Percentiles rank a stretch among this genome's conserved stretches.
Conservation (phyloP, 2,113 vertebrate genomes). For the Callipepla californica region DNA sequence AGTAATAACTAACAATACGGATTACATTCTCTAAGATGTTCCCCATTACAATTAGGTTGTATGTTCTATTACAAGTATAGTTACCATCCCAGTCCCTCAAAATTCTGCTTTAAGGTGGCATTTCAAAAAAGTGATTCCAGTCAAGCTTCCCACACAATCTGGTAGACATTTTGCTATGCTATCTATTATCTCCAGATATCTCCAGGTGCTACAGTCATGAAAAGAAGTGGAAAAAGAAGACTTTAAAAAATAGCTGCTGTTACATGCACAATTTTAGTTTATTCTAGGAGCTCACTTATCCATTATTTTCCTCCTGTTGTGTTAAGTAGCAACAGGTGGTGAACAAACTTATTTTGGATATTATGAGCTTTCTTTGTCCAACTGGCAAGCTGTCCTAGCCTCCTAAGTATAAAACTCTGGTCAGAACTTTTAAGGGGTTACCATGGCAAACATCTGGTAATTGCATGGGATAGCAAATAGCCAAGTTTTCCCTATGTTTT, state of each 20-base stretch:
- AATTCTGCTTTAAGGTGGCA: not conserved
- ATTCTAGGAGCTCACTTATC: not conserved
- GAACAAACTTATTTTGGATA: conserved; percentile 27
- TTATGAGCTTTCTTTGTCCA: not conserved
- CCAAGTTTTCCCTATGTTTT: conserved; percentile 31
- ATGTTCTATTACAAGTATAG: not conserved
- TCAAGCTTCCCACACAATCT: not conserved
- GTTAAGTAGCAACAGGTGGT: conserved; percentile 41
- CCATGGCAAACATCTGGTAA: conserved; percentile 62
- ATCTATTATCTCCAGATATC: not conserved
- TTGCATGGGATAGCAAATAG: conserved; percentile 28
- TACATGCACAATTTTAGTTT: not conserved
- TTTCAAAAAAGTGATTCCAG: not conserved
- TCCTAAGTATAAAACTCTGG: conserved; percentile 18
- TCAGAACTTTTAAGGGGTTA: conserved; percentile 33
- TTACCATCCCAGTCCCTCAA: not conserved
- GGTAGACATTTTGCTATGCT: not conserved
- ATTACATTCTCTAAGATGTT: not conserved
- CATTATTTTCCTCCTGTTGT: not conserved
- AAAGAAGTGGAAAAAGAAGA: not conserved
- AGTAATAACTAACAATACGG: not conserved
- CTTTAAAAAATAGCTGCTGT: not conserved
- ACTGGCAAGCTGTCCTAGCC: conserved; percentile 24
- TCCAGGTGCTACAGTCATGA: not conserved
- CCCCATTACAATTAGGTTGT: not conserved